Evolutionary conservation across 1,140 invertebrate genomes (phyloP).

Genomic region (Drosophila lini): DNA sequence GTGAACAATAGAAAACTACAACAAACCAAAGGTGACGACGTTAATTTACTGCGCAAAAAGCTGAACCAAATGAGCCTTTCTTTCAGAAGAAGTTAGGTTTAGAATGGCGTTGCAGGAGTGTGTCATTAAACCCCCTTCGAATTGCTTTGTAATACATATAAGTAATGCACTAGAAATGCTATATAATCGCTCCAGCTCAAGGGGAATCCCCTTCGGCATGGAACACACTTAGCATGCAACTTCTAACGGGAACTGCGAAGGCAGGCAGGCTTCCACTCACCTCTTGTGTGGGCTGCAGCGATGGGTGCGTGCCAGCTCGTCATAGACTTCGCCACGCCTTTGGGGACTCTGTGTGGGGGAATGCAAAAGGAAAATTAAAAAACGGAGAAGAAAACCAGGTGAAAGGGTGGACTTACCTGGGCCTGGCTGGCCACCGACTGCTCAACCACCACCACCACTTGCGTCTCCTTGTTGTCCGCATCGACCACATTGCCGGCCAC

Average conservation of each 20-base stretch:
- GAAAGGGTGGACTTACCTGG: constrained; percentile 46
- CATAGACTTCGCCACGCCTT: constrained; percentile 76
- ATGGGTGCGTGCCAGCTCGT: constrained; percentile 76
- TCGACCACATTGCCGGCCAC: constrained; percentile 61
- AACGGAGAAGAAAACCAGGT: background rate
- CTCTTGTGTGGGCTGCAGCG: constrained; percentile 82
- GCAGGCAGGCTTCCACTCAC: constrained; percentile 32
- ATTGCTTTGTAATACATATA: background rate
- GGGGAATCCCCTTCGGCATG: background rate
- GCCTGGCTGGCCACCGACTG: constrained; percentile 72
- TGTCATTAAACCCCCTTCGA: background rate
- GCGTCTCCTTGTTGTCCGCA: constrained; percentile 63
- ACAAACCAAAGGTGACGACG: background rate
- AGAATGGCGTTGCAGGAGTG: background rate
- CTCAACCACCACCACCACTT: constrained; percentile 67
- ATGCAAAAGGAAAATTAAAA: constrained; percentile 11
- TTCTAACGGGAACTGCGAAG: background rate
- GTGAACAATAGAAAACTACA: background rate
- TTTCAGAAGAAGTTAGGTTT: background rate
- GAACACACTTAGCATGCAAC: constrained; percentile 17
- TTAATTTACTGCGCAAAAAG: constrained; percentile 8
- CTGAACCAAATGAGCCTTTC: background rate
- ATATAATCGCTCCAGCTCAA: background rate
- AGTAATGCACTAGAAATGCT: background rate
- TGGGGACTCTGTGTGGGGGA: constrained; percentile 70